Percentiles rank a stretch among this genome's conserved stretches.
These are phyloP conservation scores for Crocallis elinguaria DNA, from an alignment of 2,888 invertebrate genomes.

Conservation along the genomic window DNA sequence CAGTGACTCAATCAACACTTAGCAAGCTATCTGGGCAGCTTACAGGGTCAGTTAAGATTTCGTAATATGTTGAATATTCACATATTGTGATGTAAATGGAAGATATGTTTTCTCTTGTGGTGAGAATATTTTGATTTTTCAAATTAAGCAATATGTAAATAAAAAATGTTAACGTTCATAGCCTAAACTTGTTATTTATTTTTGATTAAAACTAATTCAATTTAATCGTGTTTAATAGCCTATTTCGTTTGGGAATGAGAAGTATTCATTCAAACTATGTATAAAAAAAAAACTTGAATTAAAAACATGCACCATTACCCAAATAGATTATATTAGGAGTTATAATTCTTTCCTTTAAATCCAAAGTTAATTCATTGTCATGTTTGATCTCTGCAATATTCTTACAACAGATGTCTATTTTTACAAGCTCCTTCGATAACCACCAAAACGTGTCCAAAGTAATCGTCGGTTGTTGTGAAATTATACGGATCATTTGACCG, in stretches of 20 bases:
- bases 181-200: too few species aligned
- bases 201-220: too few species aligned
- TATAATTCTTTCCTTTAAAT: too few species aligned
- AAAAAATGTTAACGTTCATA: too few species aligned
- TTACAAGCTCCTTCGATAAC: conserved; percentile 9
- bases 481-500: conserved; percentile 53
- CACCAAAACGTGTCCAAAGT: conserved; percentile 47
- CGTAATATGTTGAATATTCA: conserved; percentile 23
- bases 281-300: too few species aligned
- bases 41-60: conserved; percentile 13
- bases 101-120: conserved; percentile 15
- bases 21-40: conserved; percentile 4
- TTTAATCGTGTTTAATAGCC: too few species aligned
- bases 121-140: conserved; percentile 4
- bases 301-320: too few species aligned
- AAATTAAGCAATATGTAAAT: neutral
- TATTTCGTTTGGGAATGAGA: too few species aligned
- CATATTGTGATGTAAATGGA: neutral
- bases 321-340: too few species aligned
- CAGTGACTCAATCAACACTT: conserved; percentile 9
- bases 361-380: neutral
- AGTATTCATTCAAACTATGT: too few species aligned
- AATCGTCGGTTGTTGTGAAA: conserved; percentile 51
- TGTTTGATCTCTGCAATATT: neutral
- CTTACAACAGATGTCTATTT: neutral